Percentiles rank a stretch among this genome's conserved stretches.
Evolutionary conservation across 2,797 vertebrate species (phyloP).

Genomic region (Alosa sapidissima): DNA sequence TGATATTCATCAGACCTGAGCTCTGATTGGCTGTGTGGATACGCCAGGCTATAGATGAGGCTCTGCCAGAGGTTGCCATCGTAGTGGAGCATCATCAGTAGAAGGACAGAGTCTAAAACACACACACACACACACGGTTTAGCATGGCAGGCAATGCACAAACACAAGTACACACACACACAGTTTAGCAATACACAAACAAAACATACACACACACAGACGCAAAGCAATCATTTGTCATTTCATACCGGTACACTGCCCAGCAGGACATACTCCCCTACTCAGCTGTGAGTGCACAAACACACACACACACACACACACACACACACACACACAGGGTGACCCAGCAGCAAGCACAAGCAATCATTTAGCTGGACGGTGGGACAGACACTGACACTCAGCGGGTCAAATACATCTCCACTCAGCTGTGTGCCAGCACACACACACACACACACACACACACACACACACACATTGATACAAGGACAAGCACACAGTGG

Average conservation of each 20-base stretch:
- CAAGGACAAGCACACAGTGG: neutral
- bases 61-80: conserved; percentile 62
- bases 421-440: neutral
- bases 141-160: too few species aligned
- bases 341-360: conserved; percentile 3
- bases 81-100: conserved; percentile 70
- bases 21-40: conserved; percentile 63
- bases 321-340: neutral
- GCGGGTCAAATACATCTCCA: neutral
- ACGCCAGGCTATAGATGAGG: conserved; percentile 61
- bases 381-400: neutral
- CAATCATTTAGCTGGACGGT: neutral
- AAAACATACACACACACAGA: neutral
- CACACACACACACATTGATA: neutral
- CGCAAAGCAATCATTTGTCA: neutral
- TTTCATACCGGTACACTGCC: neutral
- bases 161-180: too few species aligned
- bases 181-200: too few species aligned
- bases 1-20: neutral
- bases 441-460: conserved; percentile 13
- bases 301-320: neutral
- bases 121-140: neutral
- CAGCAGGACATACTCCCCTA: neutral
- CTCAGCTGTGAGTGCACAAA: neutral
- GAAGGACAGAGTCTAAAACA: conserved; percentile 71